Evolutionary conservation across 2,888 invertebrate genomes (phyloP).

Genomic region (Nineta flava): DNA sequence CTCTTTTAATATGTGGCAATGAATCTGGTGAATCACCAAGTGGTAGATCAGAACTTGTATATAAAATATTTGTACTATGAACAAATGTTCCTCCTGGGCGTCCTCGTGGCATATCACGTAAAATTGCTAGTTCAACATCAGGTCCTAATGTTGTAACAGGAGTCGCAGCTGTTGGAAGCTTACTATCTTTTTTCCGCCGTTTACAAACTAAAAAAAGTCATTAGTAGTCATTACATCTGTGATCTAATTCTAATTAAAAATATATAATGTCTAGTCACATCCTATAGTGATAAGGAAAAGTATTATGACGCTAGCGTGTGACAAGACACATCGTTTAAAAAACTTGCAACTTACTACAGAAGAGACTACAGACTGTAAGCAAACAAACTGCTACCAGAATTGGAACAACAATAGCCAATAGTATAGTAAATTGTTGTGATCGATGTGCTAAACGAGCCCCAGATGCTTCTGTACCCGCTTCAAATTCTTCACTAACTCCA

Average conservation of each 20-base stretch:
- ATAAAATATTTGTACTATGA: slow-evolving; percentile 72
- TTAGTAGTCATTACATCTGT: too few relatives aligned
- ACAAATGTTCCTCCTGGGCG: slow-evolving; percentile 43
- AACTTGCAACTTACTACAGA: slow-evolving; percentile 30
- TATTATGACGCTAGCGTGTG: not conserved
- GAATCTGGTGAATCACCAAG: slow-evolving; percentile 66
- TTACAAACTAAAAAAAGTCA: slow-evolving; percentile 36
- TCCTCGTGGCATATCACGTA: slow-evolving; percentile 62
- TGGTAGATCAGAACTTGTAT: slow-evolving; percentile 39
- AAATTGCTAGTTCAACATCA: slow-evolving; percentile 72
- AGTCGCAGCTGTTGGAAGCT: slow-evolving; percentile 38
- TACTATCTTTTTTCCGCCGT: slow-evolving; percentile 50
- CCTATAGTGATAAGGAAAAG: not conserved
- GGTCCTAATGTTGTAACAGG: slow-evolving; percentile 34
- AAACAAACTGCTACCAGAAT: slow-evolving; percentile 19
- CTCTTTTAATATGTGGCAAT: slow-evolving; percentile 71
- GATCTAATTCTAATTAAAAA: too few relatives aligned
- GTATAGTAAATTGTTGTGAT: slow-evolving; percentile 35
- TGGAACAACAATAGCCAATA: slow-evolving; percentile 47
- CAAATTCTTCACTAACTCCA: slow-evolving; percentile 42
- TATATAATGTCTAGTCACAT: not conserved
- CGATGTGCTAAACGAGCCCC: slow-evolving; percentile 30
- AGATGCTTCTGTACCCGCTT: slow-evolving; percentile 24
- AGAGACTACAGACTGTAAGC: slow-evolving; percentile 29
- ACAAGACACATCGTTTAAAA: not conserved